Conservation (phyloP, 2,113 vertebrate genomes). For the Oostethus manadensis region DNA sequence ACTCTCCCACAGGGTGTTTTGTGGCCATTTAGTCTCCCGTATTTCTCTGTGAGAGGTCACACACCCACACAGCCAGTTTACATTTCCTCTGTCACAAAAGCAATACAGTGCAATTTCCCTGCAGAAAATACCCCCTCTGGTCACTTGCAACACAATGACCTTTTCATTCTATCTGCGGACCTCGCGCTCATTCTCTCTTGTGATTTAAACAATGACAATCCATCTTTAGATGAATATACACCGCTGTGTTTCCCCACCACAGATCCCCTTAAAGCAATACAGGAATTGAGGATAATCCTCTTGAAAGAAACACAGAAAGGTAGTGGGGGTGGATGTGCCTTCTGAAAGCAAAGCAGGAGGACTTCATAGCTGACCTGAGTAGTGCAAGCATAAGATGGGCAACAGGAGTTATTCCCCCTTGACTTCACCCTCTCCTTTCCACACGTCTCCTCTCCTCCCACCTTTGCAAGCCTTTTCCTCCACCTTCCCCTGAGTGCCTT, state of each 20-base stretch:
- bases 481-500: constrained; percentile 47
- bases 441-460: constrained; percentile 62
- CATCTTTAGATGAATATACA: constrained; percentile 59
- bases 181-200: constrained; percentile 20
- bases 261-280: constrained; percentile 52
- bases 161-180: constrained; percentile 50
- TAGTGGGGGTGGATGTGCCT: constrained; percentile 28
- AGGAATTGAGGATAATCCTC: constrained; percentile 59
- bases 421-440: constrained; percentile 57
- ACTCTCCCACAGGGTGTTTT: constrained; percentile 71
- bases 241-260: constrained; percentile 22
- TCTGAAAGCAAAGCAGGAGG: constrained; percentile 56
- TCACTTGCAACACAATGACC: constrained; percentile 72
- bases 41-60: constrained; percentile 67
- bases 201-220: constrained; percentile 63
- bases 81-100: constrained; percentile 74
- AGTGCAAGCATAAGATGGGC: constrained; percentile 32
- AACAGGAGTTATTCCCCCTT: constrained; percentile 53
- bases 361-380: constrained; percentile 53
- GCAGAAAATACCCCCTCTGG: constrained; percentile 71
- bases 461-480: constrained; percentile 59
- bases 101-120: constrained; percentile 72
- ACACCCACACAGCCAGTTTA: constrained; percentile 70
- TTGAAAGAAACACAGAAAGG: constrained; percentile 47
- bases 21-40: constrained; percentile 65